Evolutionary conservation across 2,113 vertebrate species (phyloP).

Genomic region (Lagenorhynchus albirostris): DNA sequence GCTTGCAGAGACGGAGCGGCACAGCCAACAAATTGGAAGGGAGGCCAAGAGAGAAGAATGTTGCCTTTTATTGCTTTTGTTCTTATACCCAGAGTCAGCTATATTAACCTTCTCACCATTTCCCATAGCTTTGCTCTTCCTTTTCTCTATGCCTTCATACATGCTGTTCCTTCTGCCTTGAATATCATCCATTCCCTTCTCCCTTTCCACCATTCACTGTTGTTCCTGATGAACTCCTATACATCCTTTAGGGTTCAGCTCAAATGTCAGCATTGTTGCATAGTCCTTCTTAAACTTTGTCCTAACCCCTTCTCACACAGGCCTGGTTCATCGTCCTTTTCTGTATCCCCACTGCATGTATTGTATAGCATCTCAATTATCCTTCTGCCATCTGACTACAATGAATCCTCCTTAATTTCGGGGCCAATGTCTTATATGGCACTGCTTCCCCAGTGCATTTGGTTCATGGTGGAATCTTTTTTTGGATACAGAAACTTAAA

Average conservation of each 20-base stretch:
- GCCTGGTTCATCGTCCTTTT: not conserved
- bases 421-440: rapidly evolving
- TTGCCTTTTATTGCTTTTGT: not conserved
- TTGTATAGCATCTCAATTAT: not conserved
- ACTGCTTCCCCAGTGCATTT: not conserved
- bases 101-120: not conserved
- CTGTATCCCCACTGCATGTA: not conserved
- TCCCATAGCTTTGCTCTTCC: not conserved
- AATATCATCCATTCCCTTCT: not conserved
- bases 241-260: not conserved
- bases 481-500: not conserved
- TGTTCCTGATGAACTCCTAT: not conserved
- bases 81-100: not conserved
- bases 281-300: not conserved
- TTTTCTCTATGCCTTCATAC: not conserved
- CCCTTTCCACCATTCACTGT: not conserved
- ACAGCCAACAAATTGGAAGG: not conserved
- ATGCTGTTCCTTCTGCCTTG: not conserved
- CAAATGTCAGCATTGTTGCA: not conserved
- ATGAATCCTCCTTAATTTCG: not conserved
- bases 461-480: not conserved
- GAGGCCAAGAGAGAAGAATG: too few relatives aligned
- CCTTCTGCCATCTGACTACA: not conserved
- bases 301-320: not conserved
- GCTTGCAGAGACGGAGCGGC: not conserved